These are phyloP conservation scores for Montifringilla adamsi DNA, from an alignment of 2,113 vertebrate species.

Conservation along the genomic window DNA sequence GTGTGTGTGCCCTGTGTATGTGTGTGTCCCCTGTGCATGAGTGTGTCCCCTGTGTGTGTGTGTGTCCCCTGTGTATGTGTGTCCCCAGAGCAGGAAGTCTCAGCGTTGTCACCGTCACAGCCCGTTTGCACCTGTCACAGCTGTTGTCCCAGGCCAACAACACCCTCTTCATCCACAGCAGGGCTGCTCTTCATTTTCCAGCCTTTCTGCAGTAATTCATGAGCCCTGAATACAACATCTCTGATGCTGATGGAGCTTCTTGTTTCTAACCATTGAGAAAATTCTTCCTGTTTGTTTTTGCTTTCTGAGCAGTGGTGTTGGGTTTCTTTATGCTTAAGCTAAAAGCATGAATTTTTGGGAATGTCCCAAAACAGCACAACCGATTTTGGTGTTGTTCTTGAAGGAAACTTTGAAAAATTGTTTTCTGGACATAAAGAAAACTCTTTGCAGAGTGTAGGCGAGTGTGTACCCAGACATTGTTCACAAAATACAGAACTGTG, in stretches of 20 bases:
- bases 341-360: not conserved
- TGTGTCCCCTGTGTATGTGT: not conserved
- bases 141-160: not conserved
- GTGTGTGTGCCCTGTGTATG: too few relatives aligned
- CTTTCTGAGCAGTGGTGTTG: not conserved
- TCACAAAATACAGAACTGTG: not conserved
- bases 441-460: not conserved
- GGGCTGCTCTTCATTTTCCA: not conserved
- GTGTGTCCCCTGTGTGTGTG: too few relatives aligned
- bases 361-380: not conserved
- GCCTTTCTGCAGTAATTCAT: not conserved
- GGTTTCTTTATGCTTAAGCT: not conserved
- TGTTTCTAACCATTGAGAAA: not conserved
- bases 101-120: accelerated
- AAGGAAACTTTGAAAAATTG: not conserved
- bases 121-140: not conserved
- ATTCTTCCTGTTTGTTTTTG: not conserved
- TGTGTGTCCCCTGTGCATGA: too few relatives aligned
- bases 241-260: not conserved
- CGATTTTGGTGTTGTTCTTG: not conserved
- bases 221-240: not conserved
- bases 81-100: not conserved
- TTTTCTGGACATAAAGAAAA: slow-evolving; percentile 1
- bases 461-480: not conserved
- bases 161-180: not conserved